Base-by-base conservation (phyloP, 1,140 invertebrate genomes). In the Drosophila kepulauana region DNA sequence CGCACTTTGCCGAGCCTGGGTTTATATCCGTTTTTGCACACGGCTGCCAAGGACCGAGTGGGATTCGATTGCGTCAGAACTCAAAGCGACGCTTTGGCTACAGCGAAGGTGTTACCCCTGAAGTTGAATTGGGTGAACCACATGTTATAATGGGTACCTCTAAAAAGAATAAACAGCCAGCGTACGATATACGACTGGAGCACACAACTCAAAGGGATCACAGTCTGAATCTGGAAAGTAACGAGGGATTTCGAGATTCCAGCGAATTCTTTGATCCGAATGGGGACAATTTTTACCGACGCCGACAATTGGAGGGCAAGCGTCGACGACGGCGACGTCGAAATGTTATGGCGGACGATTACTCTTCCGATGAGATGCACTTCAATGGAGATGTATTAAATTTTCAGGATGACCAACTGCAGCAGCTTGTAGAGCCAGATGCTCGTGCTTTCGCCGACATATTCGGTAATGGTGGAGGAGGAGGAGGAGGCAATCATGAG, bases 11-110 rank as follows among this genome's bases (percentile, higher is more conserved):
- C 0, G 96, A 97, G 82, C 96, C 96, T 0, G 95, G 96, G 28
- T 97, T 97, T 72, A 96, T 97, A 16, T 97, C 96, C 10, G 96
- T 97, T 0, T 97, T 97, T 84, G 96, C 96, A 1, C 97, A 97
- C 57, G 96, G 96, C 1, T 97, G 96, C 82, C 94, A 95, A 81
- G 94, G 91, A 52, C 87, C 91, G 2, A 91, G 54, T 48, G 89
- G 87, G 5, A 91, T 92, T 4, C 75, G 86, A 13, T 45, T 90
- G 5, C 78, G 91, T 0, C 91, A 91, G 69, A 92, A 92, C 25
- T 92, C 88, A 5, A 92, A 92, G 45, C 85, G 91, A 1, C 78
- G 91, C 5, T 92, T 86, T 16, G 79, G 86, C 6, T 82, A 77
- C 43, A 76, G 66, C 7, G 76, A 51, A 13, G 59, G 66, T 1